A percentile compares a stretch with the other conserved stretches of the same genome.
Conservation (phyloP, 2,888 invertebrate species). For the Troides aeacus region DNA sequence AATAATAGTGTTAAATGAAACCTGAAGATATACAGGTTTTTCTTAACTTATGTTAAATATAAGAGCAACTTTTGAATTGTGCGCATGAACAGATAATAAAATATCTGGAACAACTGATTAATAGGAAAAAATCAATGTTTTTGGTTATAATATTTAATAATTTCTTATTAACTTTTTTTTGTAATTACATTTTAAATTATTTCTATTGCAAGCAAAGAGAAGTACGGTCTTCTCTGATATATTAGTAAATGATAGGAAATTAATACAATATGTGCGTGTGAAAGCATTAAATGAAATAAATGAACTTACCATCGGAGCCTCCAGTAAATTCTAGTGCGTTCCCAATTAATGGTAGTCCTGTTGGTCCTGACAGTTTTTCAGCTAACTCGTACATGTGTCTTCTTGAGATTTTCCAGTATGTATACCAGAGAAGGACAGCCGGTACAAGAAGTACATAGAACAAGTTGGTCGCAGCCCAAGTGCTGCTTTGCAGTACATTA, state of each 20-base stretch:
- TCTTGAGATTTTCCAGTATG: constrained; percentile 88
- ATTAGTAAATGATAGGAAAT: background rate
- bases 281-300: background rate
- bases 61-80: too few species aligned
- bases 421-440: constrained; percentile 84
- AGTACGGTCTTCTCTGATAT: too few species aligned
- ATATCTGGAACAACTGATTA: too few species aligned
- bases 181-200: too few species aligned
- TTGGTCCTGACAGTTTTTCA: constrained; percentile 85
- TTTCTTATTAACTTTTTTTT: too few species aligned
- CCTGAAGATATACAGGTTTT: too few species aligned
- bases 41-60: too few species aligned
- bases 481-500: constrained; percentile 63
- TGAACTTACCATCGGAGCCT: constrained; percentile 83
- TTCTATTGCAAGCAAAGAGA: too few species aligned
- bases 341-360: constrained; percentile 86
- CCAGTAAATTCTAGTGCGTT: constrained; percentile 87
- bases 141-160: too few species aligned
- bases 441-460: constrained; percentile 88
- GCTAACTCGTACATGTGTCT: constrained; percentile 85
- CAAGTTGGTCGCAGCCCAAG: constrained; percentile 82
- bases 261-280: background rate
- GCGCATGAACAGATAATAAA: too few species aligned
- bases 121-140: too few species aligned
- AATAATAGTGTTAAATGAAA: too few species aligned